Base-by-base conservation (phyloP, 1,140 invertebrate species). In the Oreohelix idahoensis region DNA sequence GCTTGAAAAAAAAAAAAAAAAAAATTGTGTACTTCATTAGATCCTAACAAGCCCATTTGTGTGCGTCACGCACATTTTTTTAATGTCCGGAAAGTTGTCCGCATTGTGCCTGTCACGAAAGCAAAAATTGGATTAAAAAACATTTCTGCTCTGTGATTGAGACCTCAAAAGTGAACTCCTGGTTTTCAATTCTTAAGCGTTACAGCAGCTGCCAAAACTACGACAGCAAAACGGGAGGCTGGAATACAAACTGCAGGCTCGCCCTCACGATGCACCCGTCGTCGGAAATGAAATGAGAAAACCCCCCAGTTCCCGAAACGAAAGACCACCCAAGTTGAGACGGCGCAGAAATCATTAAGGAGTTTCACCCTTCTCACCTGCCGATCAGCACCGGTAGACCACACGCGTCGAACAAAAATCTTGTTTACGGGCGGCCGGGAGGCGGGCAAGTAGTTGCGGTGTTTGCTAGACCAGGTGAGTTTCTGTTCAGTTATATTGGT, bases 231-330 rank as follows among this genome's bases (percentile, higher is more conserved):
- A 66, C 17, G 63, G 63, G 63, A 66, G n/a, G 20, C 20, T 66
- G 63, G 63, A 32, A 66, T 32, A 66, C 63, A 66, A 58, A 66
- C 63, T 66, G 63, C 63, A 66, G 63, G 8, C 29, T 66, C 63
- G 63, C 63, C 63, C 63, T 66, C 29, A 32, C 63, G 63, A 32
- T 66, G 63, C 63, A 29, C 63, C 63, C 8, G 63, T 66, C 63
- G 63, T 66, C 63, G 63, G 63, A 66, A 58, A 66, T 66, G 63
- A 66, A 66, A 66, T 66, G 63, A 66, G 63, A 66, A 66, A 66
- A 35, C 63, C 29, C 63, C 29, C 29, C 63, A 29, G 63, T n/a
- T 32, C n/a, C 63, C n/a, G 29, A 29, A 66, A 66, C n/a, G 63
- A 32, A 29, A 17, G 63, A 66, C 63, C 63, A 66, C 63, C 63